Conservation (phyloP, 2,113 vertebrate genomes). For the Smithornis capensis region DNA sequence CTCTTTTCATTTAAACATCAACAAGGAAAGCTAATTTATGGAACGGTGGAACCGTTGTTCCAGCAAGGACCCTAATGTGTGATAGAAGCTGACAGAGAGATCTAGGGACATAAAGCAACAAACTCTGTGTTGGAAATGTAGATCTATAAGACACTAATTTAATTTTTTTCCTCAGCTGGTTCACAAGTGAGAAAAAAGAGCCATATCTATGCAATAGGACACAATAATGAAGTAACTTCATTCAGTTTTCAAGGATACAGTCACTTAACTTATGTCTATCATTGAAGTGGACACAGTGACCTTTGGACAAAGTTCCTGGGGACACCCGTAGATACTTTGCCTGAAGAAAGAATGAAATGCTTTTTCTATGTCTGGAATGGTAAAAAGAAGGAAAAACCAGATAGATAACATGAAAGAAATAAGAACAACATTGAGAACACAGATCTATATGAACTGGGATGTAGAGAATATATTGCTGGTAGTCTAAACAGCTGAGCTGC, state of each 20-base stretch:
- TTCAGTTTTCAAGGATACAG: background rate
- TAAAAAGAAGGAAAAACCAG: background rate
- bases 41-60: background rate
- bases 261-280: background rate
- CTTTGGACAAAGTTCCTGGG: background rate
- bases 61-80: background rate
- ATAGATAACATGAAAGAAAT: background rate
- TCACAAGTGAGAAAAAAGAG: background rate
- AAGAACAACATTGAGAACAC: background rate
- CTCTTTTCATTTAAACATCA: conserved; percentile 68
- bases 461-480: background rate
- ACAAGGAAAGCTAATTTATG: conserved; percentile 59
- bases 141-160: background rate
- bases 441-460: background rate
- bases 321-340: background rate
- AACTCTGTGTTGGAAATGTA: background rate
- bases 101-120: conserved; percentile 10
- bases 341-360: background rate
- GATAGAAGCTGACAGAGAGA: conserved; percentile 43
- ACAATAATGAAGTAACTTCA: background rate
- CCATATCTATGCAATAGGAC: background rate
- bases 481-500: background rate
- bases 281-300: background rate
- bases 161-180: conserved; percentile 38
- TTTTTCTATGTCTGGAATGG: background rate